Evolutionary conservation across 2,888 invertebrate genomes (phyloP), one percentile per base, ranked within the genome.

Genomic region (Epinotia brunnichana): DNA sequence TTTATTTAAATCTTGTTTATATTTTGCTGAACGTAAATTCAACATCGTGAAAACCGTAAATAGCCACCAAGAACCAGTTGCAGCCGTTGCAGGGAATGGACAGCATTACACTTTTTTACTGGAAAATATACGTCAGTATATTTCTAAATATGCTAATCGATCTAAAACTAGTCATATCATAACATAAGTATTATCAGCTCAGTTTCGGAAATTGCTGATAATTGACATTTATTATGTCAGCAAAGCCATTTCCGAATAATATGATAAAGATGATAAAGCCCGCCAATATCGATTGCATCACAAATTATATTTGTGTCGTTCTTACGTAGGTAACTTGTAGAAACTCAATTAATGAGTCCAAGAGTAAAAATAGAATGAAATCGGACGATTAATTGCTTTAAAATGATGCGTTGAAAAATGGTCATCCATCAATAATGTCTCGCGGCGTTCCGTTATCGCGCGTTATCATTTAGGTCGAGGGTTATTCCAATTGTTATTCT

Each of bases 381-480:
- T 9, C 29, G 10, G 15, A 24, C 39, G 19, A 62, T 24, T 57
- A 35, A 56, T 57, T 35, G 21, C 11, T 24, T 61, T 69, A n/a
- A 62, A 19, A 41, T 54, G 44, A 9, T 21, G 29, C 15, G 11
- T 59, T 51, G n/a, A 57, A 51, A 41, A n/a, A 4, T 13, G 21
- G 19, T 3, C 54, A n/a, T 60, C 19, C 48, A 71, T 71, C 21
- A 61, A 21, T 29, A 59, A 41, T 35, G 35, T 67, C 44, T 61
- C n/a, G 39, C 21, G 15, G 39, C 29, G 41, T 35, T 44, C 24
- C 24, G 54, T 56, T 67, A 61, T 72, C 44, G 35, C 9, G 51
- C 67, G 68, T 24, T 73, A 68, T 57, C 57, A 51, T 57, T 57
- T 68, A 62, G 51, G 69, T 63, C 73, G 57, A 11, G 63, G 68